phyloP scores from a whole-genome alignment of 2,113 vertebrate genomes.

The Pseudopipra pipra region DNA sequence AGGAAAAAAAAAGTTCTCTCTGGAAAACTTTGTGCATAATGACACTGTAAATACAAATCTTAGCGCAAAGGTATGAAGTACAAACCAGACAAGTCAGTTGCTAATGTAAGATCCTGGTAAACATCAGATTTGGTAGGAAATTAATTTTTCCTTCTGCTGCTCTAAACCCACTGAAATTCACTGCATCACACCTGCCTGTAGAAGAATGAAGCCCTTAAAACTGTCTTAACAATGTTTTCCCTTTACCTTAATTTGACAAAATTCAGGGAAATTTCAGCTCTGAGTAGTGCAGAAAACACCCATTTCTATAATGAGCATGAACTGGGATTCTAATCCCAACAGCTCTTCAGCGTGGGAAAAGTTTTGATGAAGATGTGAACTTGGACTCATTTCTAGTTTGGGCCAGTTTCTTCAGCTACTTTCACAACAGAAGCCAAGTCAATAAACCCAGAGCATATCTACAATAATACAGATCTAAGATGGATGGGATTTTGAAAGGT shows the following conservation, averaged over 20 bases:
- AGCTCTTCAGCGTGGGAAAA: neutral
- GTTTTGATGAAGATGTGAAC: neutral
- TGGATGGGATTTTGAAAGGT: neutral
- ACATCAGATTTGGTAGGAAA: slow-evolving; percentile 14
- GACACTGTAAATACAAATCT: slow-evolving; percentile 59
- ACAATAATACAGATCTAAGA: neutral
- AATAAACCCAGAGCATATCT: neutral
- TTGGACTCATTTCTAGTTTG: neutral
- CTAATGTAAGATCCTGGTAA: neutral
- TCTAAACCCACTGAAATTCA: neutral
- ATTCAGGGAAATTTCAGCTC: slow-evolving; percentile 39
- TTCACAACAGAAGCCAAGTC: neutral
- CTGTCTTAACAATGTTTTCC: slow-evolving; percentile 4
- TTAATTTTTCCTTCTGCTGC: neutral
- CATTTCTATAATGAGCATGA: neutral
- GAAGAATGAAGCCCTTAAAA: neutral
- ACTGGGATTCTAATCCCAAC: neutral
- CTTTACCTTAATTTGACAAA: slow-evolving; percentile 9
- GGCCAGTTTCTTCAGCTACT: neutral
- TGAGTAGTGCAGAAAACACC: neutral
- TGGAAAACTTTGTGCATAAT: slow-evolving; percentile 63
- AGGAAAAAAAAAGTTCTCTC: neutral
- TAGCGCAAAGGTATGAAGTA: slow-evolving; percentile 29
- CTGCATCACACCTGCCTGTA: neutral
- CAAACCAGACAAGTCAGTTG: slow-evolving; percentile 1